phyloP scores from a whole-genome alignment of 92 coral and sea anemone genomes.

The Umimayanthus kanabou region DNA sequence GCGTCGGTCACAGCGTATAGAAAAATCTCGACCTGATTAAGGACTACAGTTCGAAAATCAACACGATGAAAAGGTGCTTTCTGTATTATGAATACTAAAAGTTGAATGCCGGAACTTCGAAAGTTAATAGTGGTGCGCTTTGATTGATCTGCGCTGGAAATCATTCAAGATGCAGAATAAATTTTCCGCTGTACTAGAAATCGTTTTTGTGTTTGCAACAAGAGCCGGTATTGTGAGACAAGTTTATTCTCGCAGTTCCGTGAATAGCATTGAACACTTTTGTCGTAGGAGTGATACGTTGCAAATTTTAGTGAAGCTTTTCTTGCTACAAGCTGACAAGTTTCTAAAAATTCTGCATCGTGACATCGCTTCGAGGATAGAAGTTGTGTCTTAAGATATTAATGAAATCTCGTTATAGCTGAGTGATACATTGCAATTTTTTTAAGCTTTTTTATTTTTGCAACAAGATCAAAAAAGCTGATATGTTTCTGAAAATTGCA shows the following conservation, averaged over 20 bases:
- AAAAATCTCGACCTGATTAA: background rate
- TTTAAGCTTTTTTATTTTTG: background rate
- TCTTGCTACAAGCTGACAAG: background rate
- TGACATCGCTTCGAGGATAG: background rate
- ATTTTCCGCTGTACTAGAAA: too few species aligned
- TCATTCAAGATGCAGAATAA: too few species aligned
- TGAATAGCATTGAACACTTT: background rate
- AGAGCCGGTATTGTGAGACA: background rate
- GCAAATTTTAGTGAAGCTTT: background rate
- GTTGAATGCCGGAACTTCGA: background rate
- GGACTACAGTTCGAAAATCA: background rate
- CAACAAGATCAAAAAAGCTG: background rate
- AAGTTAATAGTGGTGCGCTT: background rate
- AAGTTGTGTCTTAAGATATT: background rate
- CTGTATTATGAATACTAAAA: too few species aligned
- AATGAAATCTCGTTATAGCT: background rate
- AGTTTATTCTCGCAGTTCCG: background rate
- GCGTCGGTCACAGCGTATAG: background rate
- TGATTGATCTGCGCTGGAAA: background rate
- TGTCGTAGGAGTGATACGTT: background rate
- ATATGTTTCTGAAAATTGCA: constrained; percentile 9
- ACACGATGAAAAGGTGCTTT: background rate
- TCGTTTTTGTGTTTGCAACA: background rate
- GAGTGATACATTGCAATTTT: background rate
- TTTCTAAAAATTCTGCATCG: background rate